Percentiles rank a stretch among this genome's conserved stretches.
Conservation (phyloP, 1,140 invertebrate species). For the Drosophila ercepeae region DNA sequence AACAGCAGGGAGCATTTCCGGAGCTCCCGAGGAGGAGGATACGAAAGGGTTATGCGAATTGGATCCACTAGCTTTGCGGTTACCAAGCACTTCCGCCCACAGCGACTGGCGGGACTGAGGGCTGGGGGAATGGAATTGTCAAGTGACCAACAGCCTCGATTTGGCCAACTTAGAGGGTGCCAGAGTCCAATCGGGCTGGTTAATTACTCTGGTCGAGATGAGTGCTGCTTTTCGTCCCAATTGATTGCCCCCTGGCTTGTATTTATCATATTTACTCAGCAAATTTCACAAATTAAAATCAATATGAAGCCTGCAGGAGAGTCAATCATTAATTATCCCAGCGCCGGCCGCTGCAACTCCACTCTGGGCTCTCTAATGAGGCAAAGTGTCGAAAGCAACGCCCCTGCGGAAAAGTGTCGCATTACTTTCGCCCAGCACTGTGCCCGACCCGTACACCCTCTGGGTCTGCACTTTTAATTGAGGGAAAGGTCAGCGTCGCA, state of each 20-base stretch:
- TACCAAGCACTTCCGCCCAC: constrained; percentile 50
- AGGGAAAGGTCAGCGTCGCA: constrained; percentile 75
- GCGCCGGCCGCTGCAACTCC: constrained; percentile 15
- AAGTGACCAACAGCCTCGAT: constrained; percentile 45
- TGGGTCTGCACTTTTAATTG: constrained; percentile 57
- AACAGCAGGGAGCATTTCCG: constrained; percentile 57
- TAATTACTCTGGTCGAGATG: constrained; percentile 67
- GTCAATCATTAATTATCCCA: constrained; percentile 64
- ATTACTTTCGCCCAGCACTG: constrained; percentile 60
- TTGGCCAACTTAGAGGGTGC: constrained; percentile 32
- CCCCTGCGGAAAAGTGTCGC: constrained; percentile 29
- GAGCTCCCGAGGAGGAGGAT: neutral
- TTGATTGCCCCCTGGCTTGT: constrained; percentile 11
- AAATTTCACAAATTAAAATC: constrained; percentile 72
- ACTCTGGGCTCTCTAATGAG: constrained; percentile 40
- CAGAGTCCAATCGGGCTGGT: constrained; percentile 60
- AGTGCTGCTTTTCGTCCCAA: constrained; percentile 35
- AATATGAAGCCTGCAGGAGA: constrained; percentile 31
- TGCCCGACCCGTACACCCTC: neutral
- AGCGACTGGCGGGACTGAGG: too few species aligned
- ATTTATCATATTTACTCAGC: constrained; percentile 68
- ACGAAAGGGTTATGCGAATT: neutral
- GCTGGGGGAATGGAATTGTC: constrained; percentile 44
- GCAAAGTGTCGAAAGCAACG: constrained; percentile 55
- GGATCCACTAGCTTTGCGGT: constrained; percentile 47